Conservation (phyloP, 2,888 invertebrate genomes). For the Trichopria drosophilae region DNA sequence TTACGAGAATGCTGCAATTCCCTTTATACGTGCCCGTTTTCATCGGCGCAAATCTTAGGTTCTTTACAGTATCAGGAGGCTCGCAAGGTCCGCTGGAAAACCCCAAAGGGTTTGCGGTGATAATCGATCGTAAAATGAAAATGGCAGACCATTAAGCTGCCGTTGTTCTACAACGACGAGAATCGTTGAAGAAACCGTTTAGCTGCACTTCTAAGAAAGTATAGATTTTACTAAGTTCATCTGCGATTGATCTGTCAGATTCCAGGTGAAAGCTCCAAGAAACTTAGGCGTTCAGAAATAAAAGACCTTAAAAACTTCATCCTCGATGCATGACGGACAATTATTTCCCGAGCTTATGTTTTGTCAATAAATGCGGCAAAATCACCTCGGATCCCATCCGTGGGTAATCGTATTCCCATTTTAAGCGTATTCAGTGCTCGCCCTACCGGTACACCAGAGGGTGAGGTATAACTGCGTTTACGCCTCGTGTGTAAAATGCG, state of each 20-base stretch:
- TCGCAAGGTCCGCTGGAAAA: slow-evolving; percentile 25
- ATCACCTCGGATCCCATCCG: slow-evolving; percentile 36
- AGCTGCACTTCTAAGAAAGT: slow-evolving; percentile 12
- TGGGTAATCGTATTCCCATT: slow-evolving; percentile 53
- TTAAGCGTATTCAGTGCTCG: slow-evolving; percentile 50
- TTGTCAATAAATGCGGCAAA: slow-evolving; percentile 50
- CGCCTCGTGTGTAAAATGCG: slow-evolving; percentile 27
- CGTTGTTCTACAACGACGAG: slow-evolving; percentile 35
- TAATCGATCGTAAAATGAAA: slow-evolving; percentile 56
- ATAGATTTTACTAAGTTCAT: no score
- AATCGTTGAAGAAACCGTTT: slow-evolving; percentile 38
- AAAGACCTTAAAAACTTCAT: no score
- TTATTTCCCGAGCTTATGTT: no score
- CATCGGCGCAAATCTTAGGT: slow-evolving; percentile 47
- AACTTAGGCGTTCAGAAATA: no score
- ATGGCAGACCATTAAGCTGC: slow-evolving; percentile 43
- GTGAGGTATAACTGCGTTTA: slow-evolving; percentile 10
- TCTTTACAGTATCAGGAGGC: slow-evolving; percentile 43
- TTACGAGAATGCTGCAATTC: slow-evolving; percentile 52
- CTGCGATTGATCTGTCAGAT: no score
- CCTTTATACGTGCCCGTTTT: slow-evolving; percentile 46
- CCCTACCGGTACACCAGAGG: slow-evolving; percentile 17
- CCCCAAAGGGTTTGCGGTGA: slow-evolving; percentile 42
- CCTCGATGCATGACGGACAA: no score
- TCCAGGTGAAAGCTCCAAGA: no score